These are phyloP conservation scores for Leptopilina drosophilae DNA, from an alignment of 2,888 invertebrate species.

Conservation along the genomic window DNA sequence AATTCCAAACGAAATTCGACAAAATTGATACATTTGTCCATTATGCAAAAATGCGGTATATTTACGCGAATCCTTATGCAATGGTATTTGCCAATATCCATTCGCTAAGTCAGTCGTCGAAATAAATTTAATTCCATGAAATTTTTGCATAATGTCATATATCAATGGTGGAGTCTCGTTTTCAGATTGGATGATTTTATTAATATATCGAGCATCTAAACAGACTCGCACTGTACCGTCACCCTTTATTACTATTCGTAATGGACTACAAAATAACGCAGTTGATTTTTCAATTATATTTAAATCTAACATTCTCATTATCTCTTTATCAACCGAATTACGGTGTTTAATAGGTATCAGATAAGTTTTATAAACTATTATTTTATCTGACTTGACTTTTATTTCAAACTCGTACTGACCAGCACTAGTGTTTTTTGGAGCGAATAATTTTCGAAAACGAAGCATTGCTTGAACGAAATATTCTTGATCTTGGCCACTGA, in stretches of 20 bases:
- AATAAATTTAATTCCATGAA: too few species aligned
- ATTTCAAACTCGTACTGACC: conserved; percentile 58
- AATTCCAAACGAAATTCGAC: conserved; percentile 44
- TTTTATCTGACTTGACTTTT: conserved; percentile 56
- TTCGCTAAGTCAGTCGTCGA: conserved; percentile 54
- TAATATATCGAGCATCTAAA: too few species aligned
- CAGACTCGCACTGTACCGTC: too few species aligned
- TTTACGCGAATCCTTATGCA: conserved; percentile 46
- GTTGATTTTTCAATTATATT: conserved; percentile 59
- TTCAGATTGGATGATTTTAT: too few species aligned
- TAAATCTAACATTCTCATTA: conserved; percentile 59
- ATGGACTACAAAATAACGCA: conserved; percentile 42
- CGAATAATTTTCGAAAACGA: conserved; percentile 27
- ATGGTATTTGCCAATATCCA: conserved; percentile 55
- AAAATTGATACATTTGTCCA: conserved; percentile 53
- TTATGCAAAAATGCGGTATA: conserved; percentile 52
- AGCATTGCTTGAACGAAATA: conserved; percentile 6
- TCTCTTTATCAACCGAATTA: conserved; percentile 25
- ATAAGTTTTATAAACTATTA: conserved; percentile 51
- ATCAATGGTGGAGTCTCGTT: too few species aligned
- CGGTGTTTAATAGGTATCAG: conserved; percentile 38
- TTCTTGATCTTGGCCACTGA: not conserved
- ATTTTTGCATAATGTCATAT: too few species aligned
- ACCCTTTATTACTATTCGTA: too few species aligned
- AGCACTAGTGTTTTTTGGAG: conserved; percentile 48